Conservation (phyloP, 2,113 vertebrate genomes). For the Gymnocephalus cernua region DNA sequence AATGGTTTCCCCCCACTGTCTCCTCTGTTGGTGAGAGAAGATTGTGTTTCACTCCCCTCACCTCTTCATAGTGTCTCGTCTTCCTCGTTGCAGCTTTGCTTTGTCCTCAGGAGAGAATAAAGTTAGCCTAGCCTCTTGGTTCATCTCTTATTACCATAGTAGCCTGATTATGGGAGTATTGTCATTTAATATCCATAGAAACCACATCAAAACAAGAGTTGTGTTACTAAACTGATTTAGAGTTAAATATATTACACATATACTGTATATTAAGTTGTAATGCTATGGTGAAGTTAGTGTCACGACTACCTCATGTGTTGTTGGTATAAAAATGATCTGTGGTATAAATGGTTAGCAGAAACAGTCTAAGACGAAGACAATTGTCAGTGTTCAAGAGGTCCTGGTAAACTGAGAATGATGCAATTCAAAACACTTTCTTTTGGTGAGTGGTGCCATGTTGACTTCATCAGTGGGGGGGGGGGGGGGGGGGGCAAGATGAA, state of each 20-base stretch:
- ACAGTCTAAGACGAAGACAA: not conserved
- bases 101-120: constrained; percentile 20
- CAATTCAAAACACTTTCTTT: constrained; percentile 38
- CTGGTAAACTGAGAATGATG: constrained; percentile 34
- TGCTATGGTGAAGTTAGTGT: not conserved
- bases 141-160: not conserved
- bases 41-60: constrained; percentile 39
- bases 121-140: not conserved
- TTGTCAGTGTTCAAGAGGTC: constrained; percentile 31
- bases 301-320: not conserved
- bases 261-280: not conserved
- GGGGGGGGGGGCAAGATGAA: constrained; percentile 8
- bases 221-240: not conserved
- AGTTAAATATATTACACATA: not conserved
- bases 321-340: not conserved
- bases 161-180: not conserved
- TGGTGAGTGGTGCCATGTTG: constrained; percentile 42
- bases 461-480: constrained; percentile 41
- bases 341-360: not conserved
- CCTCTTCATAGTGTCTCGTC: constrained; percentile 29
- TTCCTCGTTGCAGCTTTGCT: constrained; percentile 29
- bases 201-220: constrained; percentile 16
- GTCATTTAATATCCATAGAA: not conserved
- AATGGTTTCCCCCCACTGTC: constrained; percentile 3
- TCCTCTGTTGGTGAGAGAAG: constrained; percentile 11